Percentiles rank a stretch among this genome's conserved stretches.
Conservation (phyloP, 2,113 vertebrate genomes). For the Scomber japonicus region DNA sequence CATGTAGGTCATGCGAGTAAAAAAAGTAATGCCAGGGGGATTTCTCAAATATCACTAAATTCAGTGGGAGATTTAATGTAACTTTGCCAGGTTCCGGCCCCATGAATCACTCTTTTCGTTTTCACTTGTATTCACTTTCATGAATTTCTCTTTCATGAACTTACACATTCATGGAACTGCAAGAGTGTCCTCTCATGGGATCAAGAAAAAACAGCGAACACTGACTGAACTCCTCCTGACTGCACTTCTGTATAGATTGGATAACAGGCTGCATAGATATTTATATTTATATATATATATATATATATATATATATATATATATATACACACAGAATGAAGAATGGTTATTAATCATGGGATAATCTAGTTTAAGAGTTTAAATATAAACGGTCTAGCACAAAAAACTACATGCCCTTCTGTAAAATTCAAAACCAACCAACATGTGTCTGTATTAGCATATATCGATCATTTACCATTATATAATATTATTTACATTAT, state of each 20-base stretch:
- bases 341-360: slow-evolving; percentile 16
- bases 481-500: slow-evolving; percentile 6
- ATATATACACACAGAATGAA: not conserved
- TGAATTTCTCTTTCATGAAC: slow-evolving; percentile 43
- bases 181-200: slow-evolving; percentile 39
- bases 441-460: slow-evolving; percentile 1
- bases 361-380: slow-evolving; percentile 6
- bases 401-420: not conserved
- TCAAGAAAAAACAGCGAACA: slow-evolving; percentile 31
- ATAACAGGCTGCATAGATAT: slow-evolving; percentile 19
- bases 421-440: not conserved
- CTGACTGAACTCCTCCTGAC: slow-evolving; percentile 31
- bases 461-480: not conserved
- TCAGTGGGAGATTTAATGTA: slow-evolving; percentile 26
- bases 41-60: slow-evolving; percentile 49
- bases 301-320: too few species aligned
- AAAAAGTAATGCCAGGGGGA: slow-evolving; percentile 30
- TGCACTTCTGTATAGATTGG: slow-evolving; percentile 28
- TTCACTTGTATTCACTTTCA: slow-evolving; percentile 57
- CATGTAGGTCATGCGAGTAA: slow-evolving; percentile 35
- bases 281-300: too few species aligned
- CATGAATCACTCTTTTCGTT: slow-evolving; percentile 49
- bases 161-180: slow-evolving; percentile 47
- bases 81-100: slow-evolving; percentile 20
- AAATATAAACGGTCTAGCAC: not conserved